Evolutionary conservation across 2,113 vertebrate species (phyloP).

Genomic region (Bos javanicus): DNA sequence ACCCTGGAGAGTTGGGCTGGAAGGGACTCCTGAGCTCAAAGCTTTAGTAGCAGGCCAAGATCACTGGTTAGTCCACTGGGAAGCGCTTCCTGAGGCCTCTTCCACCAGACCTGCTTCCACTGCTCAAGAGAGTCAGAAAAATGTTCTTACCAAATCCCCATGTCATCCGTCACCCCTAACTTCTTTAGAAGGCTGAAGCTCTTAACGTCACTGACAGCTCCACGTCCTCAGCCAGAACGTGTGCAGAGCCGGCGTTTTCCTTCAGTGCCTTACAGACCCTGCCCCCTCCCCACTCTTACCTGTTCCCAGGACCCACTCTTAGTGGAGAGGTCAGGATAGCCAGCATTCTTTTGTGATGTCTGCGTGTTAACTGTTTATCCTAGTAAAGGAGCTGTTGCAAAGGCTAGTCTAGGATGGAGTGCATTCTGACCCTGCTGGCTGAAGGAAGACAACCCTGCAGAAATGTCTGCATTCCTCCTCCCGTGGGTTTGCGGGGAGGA

Average conservation of each 20-base stretch:
- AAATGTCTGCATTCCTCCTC: background rate
- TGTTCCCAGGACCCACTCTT: background rate
- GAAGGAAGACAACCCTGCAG: background rate
- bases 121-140: background rate
- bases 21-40: background rate
- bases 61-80: background rate
- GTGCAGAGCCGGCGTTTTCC: background rate
- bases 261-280: background rate
- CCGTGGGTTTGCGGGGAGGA: background rate
- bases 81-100: background rate
- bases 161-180: background rate
- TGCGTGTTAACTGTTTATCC: background rate
- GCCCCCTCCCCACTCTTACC: background rate
- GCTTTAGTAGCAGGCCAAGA: background rate
- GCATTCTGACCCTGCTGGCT: background rate
- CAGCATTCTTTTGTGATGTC: background rate
- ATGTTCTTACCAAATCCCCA: background rate
- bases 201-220: background rate
- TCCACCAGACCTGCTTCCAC: background rate
- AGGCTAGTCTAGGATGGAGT: background rate
- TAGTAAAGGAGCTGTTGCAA: background rate
- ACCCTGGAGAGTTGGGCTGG: background rate
- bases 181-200: background rate
- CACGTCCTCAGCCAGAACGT: background rate
- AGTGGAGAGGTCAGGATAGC: background rate